Evolutionary conservation across 2,113 vertebrate species (phyloP).

Genomic region (Platycercus adscitus): DNA sequence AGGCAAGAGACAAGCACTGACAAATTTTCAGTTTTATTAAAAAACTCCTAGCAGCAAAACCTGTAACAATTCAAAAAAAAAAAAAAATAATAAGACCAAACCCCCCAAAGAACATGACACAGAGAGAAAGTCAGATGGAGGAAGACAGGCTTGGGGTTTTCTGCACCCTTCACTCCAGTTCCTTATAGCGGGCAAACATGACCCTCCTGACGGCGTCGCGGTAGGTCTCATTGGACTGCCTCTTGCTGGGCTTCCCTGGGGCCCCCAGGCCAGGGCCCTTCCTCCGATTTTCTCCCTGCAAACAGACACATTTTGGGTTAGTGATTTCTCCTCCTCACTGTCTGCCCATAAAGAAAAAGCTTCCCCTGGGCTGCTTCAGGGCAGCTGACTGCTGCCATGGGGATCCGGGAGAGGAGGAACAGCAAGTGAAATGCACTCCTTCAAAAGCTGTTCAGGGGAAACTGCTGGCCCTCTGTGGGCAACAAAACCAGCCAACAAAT

Average conservation of each 20-base stretch:
- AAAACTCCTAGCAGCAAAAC: constrained; percentile 84
- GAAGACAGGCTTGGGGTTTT: background rate
- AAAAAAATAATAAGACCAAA: constrained; percentile 40
- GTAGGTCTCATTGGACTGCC: constrained; percentile 86
- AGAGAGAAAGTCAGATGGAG: background rate
- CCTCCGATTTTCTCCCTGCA: constrained; percentile 81
- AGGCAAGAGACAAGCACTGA: background rate
- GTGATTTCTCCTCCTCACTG: background rate
- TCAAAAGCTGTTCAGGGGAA: background rate
- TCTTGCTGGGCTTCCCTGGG: constrained; percentile 79
- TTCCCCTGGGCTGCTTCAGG: background rate
- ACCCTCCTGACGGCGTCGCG: constrained; percentile 93
- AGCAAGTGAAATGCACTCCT: background rate
- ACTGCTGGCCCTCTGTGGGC: background rate
- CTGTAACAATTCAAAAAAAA: constrained; percentile 69
- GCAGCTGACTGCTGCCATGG: background rate
- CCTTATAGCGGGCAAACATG: constrained; percentile 97
- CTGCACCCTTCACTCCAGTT: constrained; percentile 84
- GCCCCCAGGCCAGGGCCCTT: constrained; percentile 83
- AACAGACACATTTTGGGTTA: background rate
- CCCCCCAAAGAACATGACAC: constrained; percentile 64
- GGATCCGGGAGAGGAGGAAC: rapidly evolving
- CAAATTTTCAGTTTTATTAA: constrained; percentile 70
- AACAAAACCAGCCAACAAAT: background rate
- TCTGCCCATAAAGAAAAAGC: background rate